phyloP scores from a whole-genome alignment of 2,113 vertebrate genomes.

The Catagonus wagneri region DNA sequence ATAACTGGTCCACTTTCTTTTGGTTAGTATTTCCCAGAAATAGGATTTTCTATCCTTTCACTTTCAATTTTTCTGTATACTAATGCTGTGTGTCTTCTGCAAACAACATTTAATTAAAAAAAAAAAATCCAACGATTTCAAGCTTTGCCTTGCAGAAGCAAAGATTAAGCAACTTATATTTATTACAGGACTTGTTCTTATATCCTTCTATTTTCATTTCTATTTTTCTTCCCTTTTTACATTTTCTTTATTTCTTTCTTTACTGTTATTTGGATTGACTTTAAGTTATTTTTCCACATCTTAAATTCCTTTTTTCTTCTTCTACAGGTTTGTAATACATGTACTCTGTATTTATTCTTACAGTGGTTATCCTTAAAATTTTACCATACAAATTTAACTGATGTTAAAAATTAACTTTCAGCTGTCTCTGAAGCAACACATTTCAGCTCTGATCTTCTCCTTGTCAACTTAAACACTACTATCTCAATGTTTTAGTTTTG shows the following conservation, averaged over 20 bases:
- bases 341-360: not conserved
- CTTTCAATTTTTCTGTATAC: not conserved
- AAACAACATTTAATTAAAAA: conserved; percentile 13
- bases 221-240: not conserved
- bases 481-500: not conserved
- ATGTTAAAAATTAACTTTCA: not conserved
- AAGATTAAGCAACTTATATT: not conserved
- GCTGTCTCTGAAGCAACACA: not conserved
- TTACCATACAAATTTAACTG: not conserved
- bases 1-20: not conserved
- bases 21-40: not conserved
- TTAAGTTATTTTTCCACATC: conserved; percentile 6
- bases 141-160: not conserved
- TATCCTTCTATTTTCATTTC: not conserved
- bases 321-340: not conserved
- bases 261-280: not conserved
- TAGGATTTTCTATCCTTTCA: not conserved
- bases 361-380: not conserved
- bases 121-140: not conserved
- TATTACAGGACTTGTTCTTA: not conserved
- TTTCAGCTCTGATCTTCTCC: not conserved
- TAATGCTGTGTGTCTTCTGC: not conserved
- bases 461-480: not conserved
- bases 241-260: not conserved
- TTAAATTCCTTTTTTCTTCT: not conserved